Evolutionary conservation across 2,888 invertebrate species (phyloP).

Genomic region (Lasioglossum vierecki): DNA sequence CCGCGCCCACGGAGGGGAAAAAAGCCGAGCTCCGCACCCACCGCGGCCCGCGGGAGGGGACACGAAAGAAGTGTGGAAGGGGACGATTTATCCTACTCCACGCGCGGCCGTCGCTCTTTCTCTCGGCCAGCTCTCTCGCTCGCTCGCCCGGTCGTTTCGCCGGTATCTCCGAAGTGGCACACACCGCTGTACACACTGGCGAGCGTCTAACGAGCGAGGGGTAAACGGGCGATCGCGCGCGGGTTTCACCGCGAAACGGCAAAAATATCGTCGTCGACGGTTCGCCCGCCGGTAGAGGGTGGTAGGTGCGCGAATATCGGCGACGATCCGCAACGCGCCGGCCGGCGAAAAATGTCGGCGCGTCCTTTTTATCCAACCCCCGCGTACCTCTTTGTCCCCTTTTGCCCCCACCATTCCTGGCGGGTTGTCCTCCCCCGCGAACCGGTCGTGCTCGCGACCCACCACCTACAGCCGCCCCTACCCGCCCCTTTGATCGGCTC

Average conservation of each 20-base stretch:
- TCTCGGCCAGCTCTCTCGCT: conserved; percentile 29
- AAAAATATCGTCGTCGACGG: conserved; percentile 58
- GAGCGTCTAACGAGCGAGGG: conserved; percentile 11
- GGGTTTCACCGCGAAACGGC: conserved; percentile 53
- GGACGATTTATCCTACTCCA: conserved; percentile 73
- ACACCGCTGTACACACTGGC: conserved; percentile 40
- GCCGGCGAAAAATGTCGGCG: conserved; percentile 68
- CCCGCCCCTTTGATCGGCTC: conserved; percentile 74
- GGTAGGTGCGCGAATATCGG: conserved; percentile 24
- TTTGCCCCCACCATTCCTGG: conserved; percentile 59
- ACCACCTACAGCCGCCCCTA: conserved; percentile 70
- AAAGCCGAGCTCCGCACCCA: conserved; percentile 82
- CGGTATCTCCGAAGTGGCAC: conserved; percentile 1
- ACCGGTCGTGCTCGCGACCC: conserved; percentile 56
- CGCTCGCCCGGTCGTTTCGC: conserved; percentile 16
- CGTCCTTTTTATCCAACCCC: conserved; percentile 62
- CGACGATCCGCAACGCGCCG: conserved; percentile 47
- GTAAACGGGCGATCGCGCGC: conserved; percentile 32
- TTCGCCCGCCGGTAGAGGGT: background rate
- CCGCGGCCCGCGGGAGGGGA: conserved; percentile 70
- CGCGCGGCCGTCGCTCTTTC: background rate
- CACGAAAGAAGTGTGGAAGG: conserved; percentile 79
- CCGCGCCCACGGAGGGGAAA: conserved; percentile 85
- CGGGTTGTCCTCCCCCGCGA: conserved; percentile 61
- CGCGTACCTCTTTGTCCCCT: conserved; percentile 49